A percentile compares a stretch with the other conserved stretches of the same genome.
phyloP scores from a whole-genome alignment of 2,113 vertebrate species.

The Oreotragus oreotragus region DNA sequence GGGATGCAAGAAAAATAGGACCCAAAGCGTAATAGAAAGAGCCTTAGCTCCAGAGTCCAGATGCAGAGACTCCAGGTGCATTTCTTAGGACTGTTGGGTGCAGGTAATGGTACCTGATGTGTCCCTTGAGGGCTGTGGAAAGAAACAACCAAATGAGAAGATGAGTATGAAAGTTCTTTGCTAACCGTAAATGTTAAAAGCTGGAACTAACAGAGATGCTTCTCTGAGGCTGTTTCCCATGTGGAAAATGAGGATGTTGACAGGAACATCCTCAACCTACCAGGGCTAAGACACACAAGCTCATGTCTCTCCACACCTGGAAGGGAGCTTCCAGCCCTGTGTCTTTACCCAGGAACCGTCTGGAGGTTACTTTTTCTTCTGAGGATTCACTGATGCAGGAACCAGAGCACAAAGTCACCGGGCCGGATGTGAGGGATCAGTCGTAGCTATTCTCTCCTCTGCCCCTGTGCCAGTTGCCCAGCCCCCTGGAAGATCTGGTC shows the following conservation, averaged over 20 bases:
- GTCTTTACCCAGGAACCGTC: neutral
- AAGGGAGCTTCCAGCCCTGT: neutral
- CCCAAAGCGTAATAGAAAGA: neutral
- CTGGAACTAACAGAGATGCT: neutral
- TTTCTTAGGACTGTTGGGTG: neutral
- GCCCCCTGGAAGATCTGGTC: neutral
- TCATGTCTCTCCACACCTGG: neutral
- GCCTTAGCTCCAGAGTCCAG: neutral
- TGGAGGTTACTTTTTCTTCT: neutral
- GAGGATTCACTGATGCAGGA: neutral
- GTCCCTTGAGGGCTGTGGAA: neutral
- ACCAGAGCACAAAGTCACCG: neutral
- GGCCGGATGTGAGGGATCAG: fast-evolving
- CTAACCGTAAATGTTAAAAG: neutral
- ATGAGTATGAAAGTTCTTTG: neutral
- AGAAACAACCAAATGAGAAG: neutral
- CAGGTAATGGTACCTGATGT: neutral
- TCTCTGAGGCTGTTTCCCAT: neutral
- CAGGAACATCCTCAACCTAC: neutral
- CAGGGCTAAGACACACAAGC: neutral
- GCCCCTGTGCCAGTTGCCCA: neutral
- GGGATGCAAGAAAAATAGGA: neutral
- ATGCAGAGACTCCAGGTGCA: neutral
- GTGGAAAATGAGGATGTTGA: neutral
- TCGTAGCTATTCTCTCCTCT: no score